These are phyloP conservation scores for Saguinus midas DNA, from an alignment of 2,113 vertebrate species.

Conservation along the genomic window DNA sequence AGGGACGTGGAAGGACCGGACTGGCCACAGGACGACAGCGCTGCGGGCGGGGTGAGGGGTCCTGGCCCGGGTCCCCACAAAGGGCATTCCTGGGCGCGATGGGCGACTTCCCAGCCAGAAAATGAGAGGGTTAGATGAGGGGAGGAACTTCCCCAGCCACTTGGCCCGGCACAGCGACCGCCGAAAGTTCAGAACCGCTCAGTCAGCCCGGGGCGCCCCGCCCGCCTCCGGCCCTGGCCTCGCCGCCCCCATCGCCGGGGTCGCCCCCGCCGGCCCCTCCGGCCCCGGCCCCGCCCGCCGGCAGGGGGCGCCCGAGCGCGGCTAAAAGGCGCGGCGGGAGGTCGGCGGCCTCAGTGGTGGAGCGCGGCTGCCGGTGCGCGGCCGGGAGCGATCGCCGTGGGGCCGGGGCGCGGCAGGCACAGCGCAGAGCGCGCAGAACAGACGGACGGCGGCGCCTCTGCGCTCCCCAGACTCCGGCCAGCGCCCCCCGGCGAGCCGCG, in stretches of 20 bases:
- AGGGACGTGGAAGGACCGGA: not conserved
- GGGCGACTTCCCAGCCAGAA: not conserved
- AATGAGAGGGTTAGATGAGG: not conserved
- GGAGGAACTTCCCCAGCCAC: not conserved
- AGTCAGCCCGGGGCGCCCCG: not conserved
- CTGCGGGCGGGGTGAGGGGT: not conserved
- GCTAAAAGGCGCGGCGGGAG: slow-evolving; percentile 41
- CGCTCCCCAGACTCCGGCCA: not conserved
- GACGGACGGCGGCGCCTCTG: not conserved
- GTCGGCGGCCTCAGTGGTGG: slow-evolving; percentile 25
- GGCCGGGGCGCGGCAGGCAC: not conserved
- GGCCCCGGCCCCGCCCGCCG: not conserved
- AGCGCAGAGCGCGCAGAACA: not conserved
- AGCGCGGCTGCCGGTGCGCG: not conserved
- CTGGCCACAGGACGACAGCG: not conserved
- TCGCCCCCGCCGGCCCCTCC: not conserved
- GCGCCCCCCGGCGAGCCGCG: not conserved
- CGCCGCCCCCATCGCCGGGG: not conserved
- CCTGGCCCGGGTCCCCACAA: not conserved
- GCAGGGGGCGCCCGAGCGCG: slow-evolving; percentile 75
- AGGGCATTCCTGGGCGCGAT: not conserved
- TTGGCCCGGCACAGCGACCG: accelerated
- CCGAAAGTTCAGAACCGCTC: not conserved
- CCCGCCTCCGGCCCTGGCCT: not conserved
- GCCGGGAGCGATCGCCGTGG: not conserved